Evolutionary conservation across 1,140 invertebrate species (phyloP), one percentile per base, ranked within the genome.

Genomic region (Eumaeus atala): DNA sequence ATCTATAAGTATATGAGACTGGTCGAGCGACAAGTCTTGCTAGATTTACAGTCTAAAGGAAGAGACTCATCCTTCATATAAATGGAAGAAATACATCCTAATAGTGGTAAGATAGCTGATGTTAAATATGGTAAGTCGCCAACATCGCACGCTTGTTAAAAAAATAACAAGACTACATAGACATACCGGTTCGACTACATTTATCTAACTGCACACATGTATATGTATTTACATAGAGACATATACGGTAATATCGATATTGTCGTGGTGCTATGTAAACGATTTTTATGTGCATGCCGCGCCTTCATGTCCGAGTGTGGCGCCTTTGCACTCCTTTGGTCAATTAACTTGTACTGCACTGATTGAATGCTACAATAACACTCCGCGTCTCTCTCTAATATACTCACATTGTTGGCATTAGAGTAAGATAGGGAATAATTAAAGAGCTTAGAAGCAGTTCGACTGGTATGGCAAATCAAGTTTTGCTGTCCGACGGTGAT

Each of bases 331-430:
- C 52, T 54, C 59, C 61, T 66, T 49, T 64, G 48, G 44, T 56
- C 67, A 68, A 70, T 67, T 68, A 67, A 42, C 61, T 55, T 12
- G 48, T 50, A 64, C 61, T 51, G 59, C 59, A 53, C 60, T 64
- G 64, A 67, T 72, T 67, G 59, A 66, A 55, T 36, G 44, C 56
- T 60, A 58, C 59, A 51, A 48, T 28, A 28, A 42, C 38, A 37
- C 14, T 9, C 18, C 55, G 12, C 35, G 35, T 51, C 53, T 50
- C 48, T 28, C 14, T 37, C 28, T 7, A 9, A 17, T 34, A 12
- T 9, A 54, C 7, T 17, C 4, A 8, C n/a, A 4, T 40, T 14
- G 8, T 12, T 14, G 12, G 38, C 8, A 12, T 40, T 40, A 12
- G n/a, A 40, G 38, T 40, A 16, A 5, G 35, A 37, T n/a, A 37